Evolutionary conservation across 2,113 vertebrate genomes (phyloP), one percentile per base, ranked within the genome.

Genomic region (Recurvirostra avosetta): DNA sequence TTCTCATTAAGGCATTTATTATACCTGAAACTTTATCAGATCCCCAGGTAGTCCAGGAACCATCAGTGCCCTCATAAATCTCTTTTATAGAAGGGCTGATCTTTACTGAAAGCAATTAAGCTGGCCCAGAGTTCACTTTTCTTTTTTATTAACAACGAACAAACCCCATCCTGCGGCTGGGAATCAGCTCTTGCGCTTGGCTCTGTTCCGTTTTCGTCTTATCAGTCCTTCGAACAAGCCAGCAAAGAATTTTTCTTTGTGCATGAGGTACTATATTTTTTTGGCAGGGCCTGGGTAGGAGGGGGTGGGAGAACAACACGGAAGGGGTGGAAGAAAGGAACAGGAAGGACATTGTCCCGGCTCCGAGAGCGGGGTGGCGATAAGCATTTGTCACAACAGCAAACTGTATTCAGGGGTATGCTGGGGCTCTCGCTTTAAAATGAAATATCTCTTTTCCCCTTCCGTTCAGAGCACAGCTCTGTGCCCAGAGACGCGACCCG

Each of bases 81-180:
- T 95, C 81, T 73, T 97, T 97, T 97, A 97, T 96, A 74, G 96
- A 82, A 91, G 94, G 81, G 90, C 76, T 97, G 94, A 96, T 97
- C 97, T 93, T 97, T 96, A 68, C 90, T 66, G 89, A 97, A 95
- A 94, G 96, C 97, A 96, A 96, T 97, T 97, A 97, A 97, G 91
- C 95, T 50, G 83, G 96, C 96, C 96, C 95, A 97, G 96, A 97
- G 95, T 96, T 97, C 97, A 96, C 97, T 95, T 98, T 94, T 96
- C 92, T 79, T 93, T 96, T 97, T 97, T 96, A 98, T 97, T 86
- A 94, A 87, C 95, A 97, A 96, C 79, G 93, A 96, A 95, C 93
- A 88, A 96, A 80, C 41, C 95, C 85, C 88, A 6, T 82, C 78
- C 76, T 49, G 93, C 6, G 85, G 81, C 90, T 96, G 53, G 90